A percentile compares a stretch with the other conserved stretches of the same genome.
Conservation (phyloP, 2,113 vertebrate species). For the Electrona antarctica region DNA sequence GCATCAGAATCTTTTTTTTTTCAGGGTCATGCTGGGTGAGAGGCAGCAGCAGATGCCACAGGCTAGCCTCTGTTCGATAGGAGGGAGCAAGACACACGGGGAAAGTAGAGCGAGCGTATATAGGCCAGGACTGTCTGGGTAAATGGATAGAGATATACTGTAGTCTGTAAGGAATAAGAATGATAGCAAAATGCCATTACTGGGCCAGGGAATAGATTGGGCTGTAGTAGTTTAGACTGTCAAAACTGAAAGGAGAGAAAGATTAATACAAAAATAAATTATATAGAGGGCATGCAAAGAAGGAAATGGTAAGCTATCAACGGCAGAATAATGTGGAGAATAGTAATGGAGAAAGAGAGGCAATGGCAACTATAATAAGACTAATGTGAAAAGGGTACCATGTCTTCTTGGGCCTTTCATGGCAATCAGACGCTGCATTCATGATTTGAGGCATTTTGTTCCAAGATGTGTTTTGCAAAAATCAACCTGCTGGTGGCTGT, state of each 20-base stretch:
- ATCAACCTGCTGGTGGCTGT: too few relatives aligned
- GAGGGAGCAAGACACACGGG: slow-evolving; percentile 13
- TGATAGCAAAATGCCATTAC: neutral
- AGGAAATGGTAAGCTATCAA: neutral
- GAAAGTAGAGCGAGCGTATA: slow-evolving; percentile 15
- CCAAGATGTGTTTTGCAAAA: too few relatives aligned
- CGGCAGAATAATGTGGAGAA: neutral
- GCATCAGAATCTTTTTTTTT: slow-evolving; percentile 15
- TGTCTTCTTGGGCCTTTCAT: too few relatives aligned
- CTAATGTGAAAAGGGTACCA: too few relatives aligned
- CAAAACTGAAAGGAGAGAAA: neutral
- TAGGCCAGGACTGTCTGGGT: neutral
- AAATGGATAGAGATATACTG: neutral
- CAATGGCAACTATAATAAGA: too few relatives aligned
- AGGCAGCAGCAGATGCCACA: slow-evolving; percentile 19
- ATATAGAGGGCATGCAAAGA: slow-evolving; percentile 18
- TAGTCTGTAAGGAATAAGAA: neutral
- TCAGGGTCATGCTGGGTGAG: slow-evolving; percentile 44
- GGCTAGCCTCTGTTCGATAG: slow-evolving; percentile 8
- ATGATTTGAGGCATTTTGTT: too few relatives aligned
- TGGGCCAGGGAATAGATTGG: neutral
- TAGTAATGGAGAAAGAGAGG: neutral
- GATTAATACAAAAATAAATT: too few relatives aligned
- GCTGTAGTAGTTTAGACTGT: too few relatives aligned
- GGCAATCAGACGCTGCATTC: too few relatives aligned